phyloP scores from a whole-genome alignment of 2,888 invertebrate genomes.

The Xestia xanthographa region DNA sequence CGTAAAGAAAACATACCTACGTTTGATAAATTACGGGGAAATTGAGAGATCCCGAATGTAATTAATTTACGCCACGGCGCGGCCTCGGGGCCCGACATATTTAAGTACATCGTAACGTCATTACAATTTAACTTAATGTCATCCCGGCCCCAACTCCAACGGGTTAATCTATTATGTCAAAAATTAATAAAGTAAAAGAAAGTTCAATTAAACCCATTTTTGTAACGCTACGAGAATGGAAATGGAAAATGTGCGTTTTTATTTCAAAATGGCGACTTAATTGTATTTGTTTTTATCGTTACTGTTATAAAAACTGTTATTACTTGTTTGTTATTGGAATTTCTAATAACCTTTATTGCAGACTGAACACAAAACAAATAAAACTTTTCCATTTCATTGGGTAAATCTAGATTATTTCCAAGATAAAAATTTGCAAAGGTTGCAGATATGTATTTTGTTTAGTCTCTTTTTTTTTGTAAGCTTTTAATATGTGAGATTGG shows the following conservation, averaged over 20 bases:
- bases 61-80: slow-evolving; percentile 65
- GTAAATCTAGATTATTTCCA: background rate
- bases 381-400: slow-evolving; percentile 16
- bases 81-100: slow-evolving; percentile 59
- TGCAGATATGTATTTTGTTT: background rate
- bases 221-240: slow-evolving; percentile 25
- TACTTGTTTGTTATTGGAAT: slow-evolving; percentile 46
- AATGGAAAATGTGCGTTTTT: slow-evolving; percentile 22
- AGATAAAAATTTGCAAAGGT: background rate
- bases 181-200: slow-evolving; percentile 52
- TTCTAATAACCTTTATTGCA: slow-evolving; percentile 12
- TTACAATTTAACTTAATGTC: slow-evolving; percentile 67
- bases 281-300: slow-evolving; percentile 39
- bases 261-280: slow-evolving; percentile 13
- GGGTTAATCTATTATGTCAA: slow-evolving; percentile 60
- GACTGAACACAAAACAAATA: slow-evolving; percentile 1
- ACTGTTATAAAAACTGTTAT: slow-evolving; percentile 47
- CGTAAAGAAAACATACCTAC: background rate
- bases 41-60: slow-evolving; percentile 51
- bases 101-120: slow-evolving; percentile 69
- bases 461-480: too few relatives aligned
- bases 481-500: background rate
- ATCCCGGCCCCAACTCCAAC: slow-evolving; percentile 50
- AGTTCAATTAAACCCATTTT: slow-evolving; percentile 61
- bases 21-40: slow-evolving; percentile 24